Conservation (phyloP, 1,140 invertebrate genomes). For the Penaeus chinensis region DNA sequence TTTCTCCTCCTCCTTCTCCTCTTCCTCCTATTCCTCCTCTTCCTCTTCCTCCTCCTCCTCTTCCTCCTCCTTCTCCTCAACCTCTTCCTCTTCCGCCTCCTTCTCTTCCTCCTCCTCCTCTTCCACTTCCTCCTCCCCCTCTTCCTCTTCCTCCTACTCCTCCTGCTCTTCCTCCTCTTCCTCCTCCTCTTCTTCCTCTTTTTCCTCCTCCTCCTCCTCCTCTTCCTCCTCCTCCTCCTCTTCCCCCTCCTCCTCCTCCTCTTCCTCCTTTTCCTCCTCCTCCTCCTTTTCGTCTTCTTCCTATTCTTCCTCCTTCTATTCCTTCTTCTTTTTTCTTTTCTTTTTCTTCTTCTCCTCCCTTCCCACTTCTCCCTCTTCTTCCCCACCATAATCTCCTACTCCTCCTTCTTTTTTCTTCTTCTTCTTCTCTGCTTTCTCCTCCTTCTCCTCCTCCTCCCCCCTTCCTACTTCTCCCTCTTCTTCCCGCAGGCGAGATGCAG, state of each 20-base stretch:
- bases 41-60: too few relatives aligned
- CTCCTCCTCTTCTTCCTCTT: not conserved
- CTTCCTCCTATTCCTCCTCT: too few relatives aligned
- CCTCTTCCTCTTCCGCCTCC: not conserved
- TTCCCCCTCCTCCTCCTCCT: too few relatives aligned
- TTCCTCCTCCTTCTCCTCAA: not conserved
- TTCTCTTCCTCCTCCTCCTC: not conserved
- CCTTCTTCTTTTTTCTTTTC: not conserved
- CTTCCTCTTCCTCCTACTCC: not conserved
- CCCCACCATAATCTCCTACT: not conserved
- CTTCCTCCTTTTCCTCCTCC: not conserved
- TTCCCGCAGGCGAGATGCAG: slow-evolving; percentile 25
- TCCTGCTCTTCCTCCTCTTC: slow-evolving; percentile 1
- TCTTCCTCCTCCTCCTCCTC: too few relatives aligned
- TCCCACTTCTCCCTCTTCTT: too few relatives aligned
- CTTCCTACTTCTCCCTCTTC: too few relatives aligned
- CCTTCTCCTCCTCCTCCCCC: too few relatives aligned
- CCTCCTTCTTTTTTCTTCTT: not conserved
- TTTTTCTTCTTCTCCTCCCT: too few relatives aligned
- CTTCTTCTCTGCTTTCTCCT: not conserved
- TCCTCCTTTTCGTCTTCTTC: too few relatives aligned
- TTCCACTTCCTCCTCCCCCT: not conserved
- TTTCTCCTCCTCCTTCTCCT: too few relatives aligned
- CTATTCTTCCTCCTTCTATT: too few relatives aligned
- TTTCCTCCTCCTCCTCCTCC: not conserved